Base-by-base conservation (phyloP, 1,140 invertebrate species). In the Pseudachorutes palmiensis region DNA sequence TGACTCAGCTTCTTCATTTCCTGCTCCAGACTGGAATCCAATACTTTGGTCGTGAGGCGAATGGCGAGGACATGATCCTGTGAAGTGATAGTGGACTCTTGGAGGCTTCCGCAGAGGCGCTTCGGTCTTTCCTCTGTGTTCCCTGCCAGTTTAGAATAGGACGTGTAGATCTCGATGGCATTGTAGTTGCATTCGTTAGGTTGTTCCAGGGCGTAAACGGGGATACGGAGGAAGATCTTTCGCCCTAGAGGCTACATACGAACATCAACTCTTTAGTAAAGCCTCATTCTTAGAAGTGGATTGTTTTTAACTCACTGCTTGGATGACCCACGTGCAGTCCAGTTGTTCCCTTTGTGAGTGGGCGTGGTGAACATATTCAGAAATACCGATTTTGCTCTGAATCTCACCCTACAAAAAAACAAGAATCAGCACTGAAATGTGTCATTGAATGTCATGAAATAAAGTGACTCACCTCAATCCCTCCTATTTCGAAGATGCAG, bases 151-250 rank as follows among this genome's bases (percentile, higher is more conserved):
- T 88, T 83, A 29, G 87, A 86, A 63, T 81, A 78, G 64, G 84
- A 82, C 3, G 83, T 82, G 76, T 90, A 89, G 55, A 92, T 81
- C 76, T 91, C 87, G 48, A 92, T 81, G 75, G 88, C 91, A 78
- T 92, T 92, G 16, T 81, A 82, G n/a, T 88, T 85, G 73, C 90
- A 92, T 72, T 91, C 88, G 76, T 92, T 92, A 1, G 89, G 89
- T 72, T 84, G 85, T 48, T 82, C 82, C 69, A 92, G 78, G 41
- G 81, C 78, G 75, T 91, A 91, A 33, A 78, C 74, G 31, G 82
- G 77, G 75, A 91, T 91, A 55, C 83, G 81, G 57, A 91, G 77
- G 74, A 86, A 86, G 70, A 92, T 89, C 88, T 84, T 87, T 82
- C 84, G 86, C 14, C 81, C 82, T 3, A 81, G 76, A 61, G 82